Base-by-base conservation (phyloP, 2,797 vertebrate genomes). In the Gymnopithys bicolor region DNA sequence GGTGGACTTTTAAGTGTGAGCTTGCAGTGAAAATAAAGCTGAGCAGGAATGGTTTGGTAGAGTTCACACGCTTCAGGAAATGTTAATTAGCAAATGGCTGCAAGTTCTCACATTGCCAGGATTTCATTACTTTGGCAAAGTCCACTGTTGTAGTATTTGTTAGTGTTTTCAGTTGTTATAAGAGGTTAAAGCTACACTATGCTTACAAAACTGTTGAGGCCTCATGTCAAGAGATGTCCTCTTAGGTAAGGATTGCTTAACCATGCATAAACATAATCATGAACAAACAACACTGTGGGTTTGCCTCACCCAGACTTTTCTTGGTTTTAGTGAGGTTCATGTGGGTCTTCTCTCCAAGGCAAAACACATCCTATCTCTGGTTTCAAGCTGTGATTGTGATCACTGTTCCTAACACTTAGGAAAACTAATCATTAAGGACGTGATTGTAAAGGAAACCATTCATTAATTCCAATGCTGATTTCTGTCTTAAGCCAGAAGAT, bases 401-500 rank as follows among this genome's bases (percentile, higher is more conserved):
- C 0, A 0, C 49, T 87, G 19, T 56, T 87, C 30, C 35, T 80
- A 62, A 45, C 55, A 59, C 59, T 63, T 49, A 46, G 63, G 55
- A 77, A 85, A 94, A 66, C 23, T 52, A n/a, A 70, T 87, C 27
- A 49, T 53, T 88, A 59, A 41, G 27, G 49, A 39, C 5, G 3
- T 69, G 62, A 19, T 19, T 69, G 21, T 58, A 68, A 63, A 56
- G 59, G 22, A 83, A 84, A 46, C 33, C 59, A 77, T 37, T 76
- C 30, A 58, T 89, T 90, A 75, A 89, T 53, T 86, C 14, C 74
- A 80, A 2, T 59, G 2, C 67, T 56, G 10, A 27, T 95, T 94
- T 97, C 45, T 92, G 37, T 96, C 92, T 94, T 95, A 95, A 99
- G 99, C 98, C 99, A 95, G 99, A 99, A 97, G 99, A 99, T 86